A percentile compares a stretch with the other conserved stretches of the same genome.
Evolutionary conservation across 2,113 vertebrate species (phyloP).

Genomic region (Agapornis roseicollis): DNA sequence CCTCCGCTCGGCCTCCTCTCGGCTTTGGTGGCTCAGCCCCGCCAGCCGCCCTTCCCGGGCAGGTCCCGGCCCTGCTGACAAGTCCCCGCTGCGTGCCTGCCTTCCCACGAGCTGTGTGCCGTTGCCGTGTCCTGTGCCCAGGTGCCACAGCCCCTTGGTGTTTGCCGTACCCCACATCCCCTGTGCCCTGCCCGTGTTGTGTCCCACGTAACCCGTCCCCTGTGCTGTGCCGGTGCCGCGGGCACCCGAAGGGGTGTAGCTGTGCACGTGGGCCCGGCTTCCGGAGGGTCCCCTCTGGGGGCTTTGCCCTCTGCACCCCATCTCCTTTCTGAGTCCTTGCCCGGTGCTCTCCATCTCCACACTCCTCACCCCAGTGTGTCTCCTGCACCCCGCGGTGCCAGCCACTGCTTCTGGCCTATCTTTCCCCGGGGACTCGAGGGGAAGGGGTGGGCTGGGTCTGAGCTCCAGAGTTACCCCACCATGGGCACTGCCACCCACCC

Average conservation of each 20-base stretch:
- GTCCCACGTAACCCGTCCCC: rapidly evolving
- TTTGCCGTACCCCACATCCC: neutral
- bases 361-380: neutral
- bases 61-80: neutral
- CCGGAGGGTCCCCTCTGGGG: neutral
- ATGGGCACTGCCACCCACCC: neutral
- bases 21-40: neutral
- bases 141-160: no score
- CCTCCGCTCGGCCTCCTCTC: rapidly evolving
- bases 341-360: neutral
- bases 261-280: neutral
- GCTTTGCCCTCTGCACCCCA: no score
- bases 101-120: neutral
- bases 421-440: rapidly evolving
- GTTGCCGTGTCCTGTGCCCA: neutral
- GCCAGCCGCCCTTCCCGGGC: neutral
- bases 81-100: neutral
- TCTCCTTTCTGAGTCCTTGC: rapidly evolving
- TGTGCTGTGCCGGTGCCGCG: rapidly evolving
- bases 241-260: rapidly evolving
- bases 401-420: rapidly evolving
- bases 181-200: neutral
- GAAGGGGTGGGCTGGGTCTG: rapidly evolving
- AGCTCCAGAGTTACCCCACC: rapidly evolving
- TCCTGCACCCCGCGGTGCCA: neutral